Base-by-base conservation (phyloP, 2,888 invertebrate species). In the Amphipyra berbera region DNA sequence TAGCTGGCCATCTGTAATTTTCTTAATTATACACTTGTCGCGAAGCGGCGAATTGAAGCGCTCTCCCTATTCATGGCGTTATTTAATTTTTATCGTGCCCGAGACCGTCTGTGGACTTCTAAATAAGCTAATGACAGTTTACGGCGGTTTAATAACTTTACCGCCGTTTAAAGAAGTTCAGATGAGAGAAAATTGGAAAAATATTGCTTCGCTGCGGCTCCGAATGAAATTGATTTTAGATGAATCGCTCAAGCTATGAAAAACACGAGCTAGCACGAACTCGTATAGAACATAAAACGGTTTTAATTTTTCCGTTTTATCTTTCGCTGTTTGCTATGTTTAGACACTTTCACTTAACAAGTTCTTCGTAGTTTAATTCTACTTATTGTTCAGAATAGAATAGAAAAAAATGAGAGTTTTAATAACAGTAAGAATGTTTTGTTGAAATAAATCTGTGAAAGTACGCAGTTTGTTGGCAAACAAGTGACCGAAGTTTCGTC, bases 11-110 rank as follows among this genome's bases (percentile, higher is more conserved):
- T 82, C 79, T 76, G 82, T 85, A 85, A 87, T 87, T 87, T 86
- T 85, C 85, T 87, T 88, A 88, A 89, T 88, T 88, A 86, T 84
- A 85, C 84, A 79, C 82, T 84, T 72, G 76, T 74, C 68, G 71
- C 60, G 69, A 68, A 57, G 62, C 67, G 55, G 60, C 54, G 70
- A 59, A 74, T 69, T 66, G 69, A 68, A 76, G 64, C 73, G 61
- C 64, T 72, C 47, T 46, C 63, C 52, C 38, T 15, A 68, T 84
- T 84, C 73, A 77, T 30, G 33, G 56, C 57, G 63, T 71, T 73
- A 74, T 81, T 75, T 71, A 74, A 65, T 82, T 78, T 76, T 67
- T 68, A 58, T 59, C 37, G 40, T 50, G 54, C 58, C 46, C 14
- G 40, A 41, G 48, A 46, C 50, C 44, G 55, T 41, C 61, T 38